Base-by-base conservation (phyloP, 2,888 invertebrate genomes). In the Callyntrura guangdongensis region DNA sequence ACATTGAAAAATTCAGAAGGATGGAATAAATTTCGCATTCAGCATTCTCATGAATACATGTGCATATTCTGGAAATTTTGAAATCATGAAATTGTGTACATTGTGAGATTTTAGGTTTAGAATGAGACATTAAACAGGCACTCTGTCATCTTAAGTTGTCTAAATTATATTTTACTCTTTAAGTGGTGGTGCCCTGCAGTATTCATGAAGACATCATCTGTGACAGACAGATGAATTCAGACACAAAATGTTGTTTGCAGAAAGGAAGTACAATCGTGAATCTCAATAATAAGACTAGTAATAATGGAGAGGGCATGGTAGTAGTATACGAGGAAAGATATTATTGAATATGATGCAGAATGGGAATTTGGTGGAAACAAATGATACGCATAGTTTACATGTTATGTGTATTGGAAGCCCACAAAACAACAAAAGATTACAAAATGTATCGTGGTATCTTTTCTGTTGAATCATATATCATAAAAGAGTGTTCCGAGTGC, bases 391-490 rank as follows among this genome's bases (percentile, higher is more conserved):
- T 69, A 69, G n/a, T 69, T 45, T 53, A n/a, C 12, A 53, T 12
- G n/a, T n/a, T 67, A 69, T 69, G 45, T 36, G 17, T 53, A 53
- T 53, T 12, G 36, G 36, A 45, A 69, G 45, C 36, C 45, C 9
- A 36, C 36, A 45, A 36, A 77, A 77, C 77, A 77, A 77, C 53
- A 77, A 77, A 77, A 77, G 77, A 77, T 77, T 77, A 77, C 49
- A 49, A 36, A 25, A 77, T 77, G 77, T 77, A 22, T 1, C 20
- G 14, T 61, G 25, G 27, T 64, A 25, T 64, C 14, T 12, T 49
- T 49, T 77, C 53, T 49, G 9, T 53, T 77, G 77, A 22, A 77
- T 69, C 69, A 45, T 69, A 36, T 69, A 36, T 45, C 69, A 45
- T n/a, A 45, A 36, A 64, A 9, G 6, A 11, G 1, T 6, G 5